Base-by-base conservation (phyloP, 2,797 vertebrate genomes). In the Huso huso region DNA sequence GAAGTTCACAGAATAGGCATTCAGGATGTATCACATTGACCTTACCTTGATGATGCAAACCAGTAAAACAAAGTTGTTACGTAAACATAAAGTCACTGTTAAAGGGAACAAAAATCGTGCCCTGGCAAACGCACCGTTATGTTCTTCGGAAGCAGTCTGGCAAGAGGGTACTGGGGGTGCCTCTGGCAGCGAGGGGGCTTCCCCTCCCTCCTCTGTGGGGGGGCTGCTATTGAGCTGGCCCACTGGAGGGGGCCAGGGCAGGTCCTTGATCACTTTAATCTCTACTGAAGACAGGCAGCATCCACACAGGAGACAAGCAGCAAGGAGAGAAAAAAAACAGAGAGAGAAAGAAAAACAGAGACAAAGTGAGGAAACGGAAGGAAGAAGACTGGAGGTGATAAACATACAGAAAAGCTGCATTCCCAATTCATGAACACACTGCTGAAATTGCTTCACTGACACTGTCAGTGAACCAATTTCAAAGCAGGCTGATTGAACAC, bases 211-310 rank as follows among this genome's bases (percentile, higher is more conserved):
- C n/a, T 74, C 79, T 75, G 84, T 87, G 70, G 89, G 89, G 72
- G 91, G 85, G 73, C 87, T 85, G 70, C 90, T 93, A 88, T 94
- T 93, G 74, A 98, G 94, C 84, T 99, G 96, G 84, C 96, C 96
- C 67, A 99, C 96, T 0, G 96, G 96, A 2, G 95, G 96, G 71
- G 96, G 96, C 96, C 96, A 98, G 37, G 96, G 96, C 81, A 99
- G 91, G 87, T 98, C 95, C 93, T 96, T 95, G 90, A 97, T 96
- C 86, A 96, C 95, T 92, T 98, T 98, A 91, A 99, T 97, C 91
- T 99, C 96, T 88, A 98, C 95, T 97, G 91, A 90, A 90, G 86
- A 75, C 74, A 77, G 67, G 66, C 75, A 76, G 74, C 12, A 67
- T 71, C 68, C 9, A 48, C 10, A n/a, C n/a, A 6, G 15, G 10